These are phyloP conservation scores for Galleria mellonella DNA, from an alignment of 1,140 invertebrate species.

Conservation along the genomic window DNA sequence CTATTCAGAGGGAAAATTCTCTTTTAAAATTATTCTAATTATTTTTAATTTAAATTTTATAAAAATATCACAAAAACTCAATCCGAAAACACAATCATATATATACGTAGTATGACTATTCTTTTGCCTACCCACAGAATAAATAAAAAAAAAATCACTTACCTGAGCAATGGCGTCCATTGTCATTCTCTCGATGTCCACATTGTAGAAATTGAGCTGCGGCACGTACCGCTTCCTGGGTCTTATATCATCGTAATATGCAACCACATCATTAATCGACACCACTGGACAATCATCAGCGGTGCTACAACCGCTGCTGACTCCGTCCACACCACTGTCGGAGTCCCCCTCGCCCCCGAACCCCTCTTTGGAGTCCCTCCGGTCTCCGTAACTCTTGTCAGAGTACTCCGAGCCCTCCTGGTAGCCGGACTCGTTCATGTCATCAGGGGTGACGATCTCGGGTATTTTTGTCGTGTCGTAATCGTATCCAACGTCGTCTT, in stretches of 20 bases:
- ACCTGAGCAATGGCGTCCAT: constrained; percentile 62
- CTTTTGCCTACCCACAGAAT: too few relatives aligned
- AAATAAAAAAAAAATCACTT: constrained; percentile 12
- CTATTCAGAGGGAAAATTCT: too few relatives aligned
- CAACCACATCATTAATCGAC: constrained; percentile 68
- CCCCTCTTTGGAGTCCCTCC: constrained; percentile 58
- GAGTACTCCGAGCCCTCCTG: constrained; percentile 62
- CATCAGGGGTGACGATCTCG: constrained; percentile 57
- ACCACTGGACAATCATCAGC: constrained; percentile 70
- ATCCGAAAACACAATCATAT: too few relatives aligned
- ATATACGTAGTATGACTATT: too few relatives aligned
- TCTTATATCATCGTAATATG: constrained; percentile 66
- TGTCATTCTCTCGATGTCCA: constrained; percentile 65
- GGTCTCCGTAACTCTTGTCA: constrained; percentile 53
- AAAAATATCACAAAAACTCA: too few relatives aligned
- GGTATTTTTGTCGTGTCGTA: constrained; percentile 58
- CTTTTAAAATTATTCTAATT: too few relatives aligned
- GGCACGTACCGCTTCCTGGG: constrained; percentile 74
- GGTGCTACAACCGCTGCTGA: constrained; percentile 55
- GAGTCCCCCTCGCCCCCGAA: constrained; percentile 57
- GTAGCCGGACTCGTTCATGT: constrained; percentile 63
- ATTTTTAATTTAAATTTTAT: too few relatives aligned
- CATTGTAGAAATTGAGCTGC: constrained; percentile 75
- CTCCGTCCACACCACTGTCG: constrained; percentile 60
- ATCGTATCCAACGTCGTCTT: constrained; percentile 57